phyloP scores from a whole-genome alignment of 2,113 vertebrate genomes.

The Corvus hawaiiensis region DNA sequence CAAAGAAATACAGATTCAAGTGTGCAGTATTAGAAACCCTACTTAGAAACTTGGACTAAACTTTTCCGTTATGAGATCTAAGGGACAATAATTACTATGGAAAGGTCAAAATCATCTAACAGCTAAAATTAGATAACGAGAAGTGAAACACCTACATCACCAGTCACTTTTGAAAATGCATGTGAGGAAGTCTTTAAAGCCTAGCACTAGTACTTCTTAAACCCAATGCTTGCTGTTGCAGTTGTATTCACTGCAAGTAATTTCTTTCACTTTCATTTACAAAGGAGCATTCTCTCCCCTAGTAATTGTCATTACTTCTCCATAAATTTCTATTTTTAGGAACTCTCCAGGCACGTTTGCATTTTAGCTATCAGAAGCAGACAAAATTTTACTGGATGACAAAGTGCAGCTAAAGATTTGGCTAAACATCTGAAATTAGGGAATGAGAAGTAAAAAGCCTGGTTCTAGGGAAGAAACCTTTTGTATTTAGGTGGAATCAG shows the following conservation, averaged over 20 bases:
- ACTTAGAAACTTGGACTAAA: background rate
- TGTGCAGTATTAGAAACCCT: background rate
- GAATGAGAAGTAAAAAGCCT: background rate
- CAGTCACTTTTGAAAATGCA: background rate
- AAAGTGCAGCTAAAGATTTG: background rate
- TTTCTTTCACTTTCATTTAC: background rate
- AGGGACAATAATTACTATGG: background rate
- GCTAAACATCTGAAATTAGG: background rate
- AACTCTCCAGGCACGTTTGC: background rate
- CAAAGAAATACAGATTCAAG: background rate
- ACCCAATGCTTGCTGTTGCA: background rate
- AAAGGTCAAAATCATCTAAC: background rate
- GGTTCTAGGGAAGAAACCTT: background rate
- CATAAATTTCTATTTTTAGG: background rate
- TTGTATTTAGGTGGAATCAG: background rate
- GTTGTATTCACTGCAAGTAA: background rate
- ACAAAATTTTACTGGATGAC: background rate
- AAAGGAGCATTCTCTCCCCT: background rate
- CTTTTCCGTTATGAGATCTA: background rate
- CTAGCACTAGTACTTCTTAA: background rate
- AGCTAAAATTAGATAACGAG: background rate
- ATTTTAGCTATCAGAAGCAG: background rate
- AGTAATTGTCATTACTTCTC: background rate
- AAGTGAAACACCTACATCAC: background rate
- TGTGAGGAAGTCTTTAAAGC: background rate